A percentile compares a stretch with the other conserved stretches of the same genome.
Conservation (phyloP, 2,113 vertebrate genomes). For the Silurus meridionalis region DNA sequence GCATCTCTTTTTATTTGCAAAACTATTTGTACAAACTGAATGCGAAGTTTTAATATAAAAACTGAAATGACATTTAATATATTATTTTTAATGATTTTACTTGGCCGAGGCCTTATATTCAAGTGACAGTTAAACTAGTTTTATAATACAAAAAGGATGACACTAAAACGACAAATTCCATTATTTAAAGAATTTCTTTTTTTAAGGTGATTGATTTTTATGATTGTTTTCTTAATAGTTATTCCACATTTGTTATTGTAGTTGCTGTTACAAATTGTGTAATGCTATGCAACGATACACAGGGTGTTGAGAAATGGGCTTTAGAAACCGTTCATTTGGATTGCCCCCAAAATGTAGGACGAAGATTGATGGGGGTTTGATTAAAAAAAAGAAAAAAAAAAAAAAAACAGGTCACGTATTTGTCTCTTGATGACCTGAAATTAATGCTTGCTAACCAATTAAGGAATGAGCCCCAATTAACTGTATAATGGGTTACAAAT, state of each 20-base stretch:
- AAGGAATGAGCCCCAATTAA: conserved; percentile 74
- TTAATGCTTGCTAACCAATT: conserved; percentile 67
- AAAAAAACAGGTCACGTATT: conserved; percentile 37
- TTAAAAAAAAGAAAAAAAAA: not conserved
- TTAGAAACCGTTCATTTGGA: not conserved
- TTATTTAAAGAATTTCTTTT: not conserved
- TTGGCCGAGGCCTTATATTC: too few species aligned
- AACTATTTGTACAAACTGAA: not conserved
- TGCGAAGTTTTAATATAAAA: not conserved
- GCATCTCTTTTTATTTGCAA: not conserved
- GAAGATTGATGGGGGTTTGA: conserved; percentile 14
- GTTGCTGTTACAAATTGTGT: not conserved
- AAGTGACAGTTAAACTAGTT: not conserved
- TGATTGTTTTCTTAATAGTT: not conserved
- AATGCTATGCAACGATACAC: not conserved
- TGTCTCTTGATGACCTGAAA: conserved; percentile 53
- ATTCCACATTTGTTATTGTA: not conserved
- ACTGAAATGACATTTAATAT: not conserved
- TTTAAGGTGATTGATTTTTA: not conserved
- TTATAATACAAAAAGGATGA: not conserved
- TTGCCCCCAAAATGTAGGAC: not conserved
- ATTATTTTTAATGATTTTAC: not conserved
- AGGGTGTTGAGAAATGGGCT: not conserved
- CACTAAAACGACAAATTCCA: not conserved
- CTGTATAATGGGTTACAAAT: not conserved